A percentile compares a stretch with the other conserved stretches of the same genome.
Evolutionary conservation across 2,113 vertebrate genomes (phyloP).

Genomic region (Clupea harengus): DNA sequence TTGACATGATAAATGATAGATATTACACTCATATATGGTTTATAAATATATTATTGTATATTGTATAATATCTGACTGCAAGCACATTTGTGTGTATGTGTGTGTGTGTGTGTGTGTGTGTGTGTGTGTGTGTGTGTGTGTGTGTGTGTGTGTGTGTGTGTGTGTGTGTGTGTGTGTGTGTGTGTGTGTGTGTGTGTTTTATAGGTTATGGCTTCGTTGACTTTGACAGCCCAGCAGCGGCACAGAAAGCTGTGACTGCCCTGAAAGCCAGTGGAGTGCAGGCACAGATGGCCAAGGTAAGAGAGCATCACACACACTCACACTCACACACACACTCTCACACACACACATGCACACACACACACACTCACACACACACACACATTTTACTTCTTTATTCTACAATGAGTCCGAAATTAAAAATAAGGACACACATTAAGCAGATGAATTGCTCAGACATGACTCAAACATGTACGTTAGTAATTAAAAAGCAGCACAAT

Average conservation of each 20-base stretch:
- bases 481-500: no score
- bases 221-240: conserved; percentile 88
- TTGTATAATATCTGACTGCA: neutral
- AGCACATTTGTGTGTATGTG: neutral
- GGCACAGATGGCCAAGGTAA: conserved; percentile 94
- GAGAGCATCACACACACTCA: neutral
- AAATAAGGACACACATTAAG: no score
- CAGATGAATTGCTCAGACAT: no score
- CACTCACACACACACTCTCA: neutral
- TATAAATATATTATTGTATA: neutral
- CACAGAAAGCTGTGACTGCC: conserved; percentile 87
- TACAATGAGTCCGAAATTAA: no score
- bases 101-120: neutral
- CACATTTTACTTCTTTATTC: neutral
- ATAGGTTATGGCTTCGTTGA: conserved; percentile 44
- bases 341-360: neutral
- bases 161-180: conserved; percentile 1
- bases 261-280: conserved; percentile 90
- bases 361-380: neutral
- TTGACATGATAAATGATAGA: no score
- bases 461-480: no score
- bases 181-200: conserved; percentile 13
- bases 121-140: neutral
- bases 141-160: neutral
- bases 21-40: neutral